Percentiles rank a stretch among this genome's conserved stretches.
Conservation (phyloP, 1,140 invertebrate species). For the Tetramorium simillimum region DNA sequence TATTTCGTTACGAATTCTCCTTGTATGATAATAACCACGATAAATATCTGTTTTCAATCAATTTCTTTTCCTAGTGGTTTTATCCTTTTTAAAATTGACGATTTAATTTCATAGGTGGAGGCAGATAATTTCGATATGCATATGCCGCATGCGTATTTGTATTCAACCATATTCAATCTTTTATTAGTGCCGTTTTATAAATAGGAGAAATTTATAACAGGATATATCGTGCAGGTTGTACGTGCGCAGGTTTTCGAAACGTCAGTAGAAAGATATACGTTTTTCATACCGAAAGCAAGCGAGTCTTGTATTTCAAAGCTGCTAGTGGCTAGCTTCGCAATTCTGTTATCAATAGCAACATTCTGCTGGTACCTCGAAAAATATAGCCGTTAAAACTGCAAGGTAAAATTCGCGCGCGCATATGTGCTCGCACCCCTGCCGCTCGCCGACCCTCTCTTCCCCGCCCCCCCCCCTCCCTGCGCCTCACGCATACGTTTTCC, state of each 20-base stretch:
- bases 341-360: slow-evolving; percentile 30
- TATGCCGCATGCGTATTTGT: background rate
- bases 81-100: background rate
- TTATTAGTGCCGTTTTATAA: slow-evolving; percentile 10
- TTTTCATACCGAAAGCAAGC: slow-evolving; percentile 2
- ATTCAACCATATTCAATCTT: background rate
- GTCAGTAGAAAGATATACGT: background rate
- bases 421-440: background rate
- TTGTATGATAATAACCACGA: background rate
- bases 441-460: too few relatives aligned
- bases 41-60: background rate
- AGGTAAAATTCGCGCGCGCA: slow-evolving; percentile 5
- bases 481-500: background rate
- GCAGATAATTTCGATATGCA: background rate
- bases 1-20: background rate
- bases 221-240: background rate
- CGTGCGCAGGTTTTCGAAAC: background rate
- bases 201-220: background rate
- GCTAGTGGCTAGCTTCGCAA: slow-evolving; percentile 3
- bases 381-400: slow-evolving; percentile 43
- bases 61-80: background rate
- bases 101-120: background rate
- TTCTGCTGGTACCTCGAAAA: slow-evolving; percentile 39
- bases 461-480: too few relatives aligned
- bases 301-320: slow-evolving; percentile 40